Conservation (phyloP, 2,113 vertebrate species). For the Anolis carolinensis region DNA sequence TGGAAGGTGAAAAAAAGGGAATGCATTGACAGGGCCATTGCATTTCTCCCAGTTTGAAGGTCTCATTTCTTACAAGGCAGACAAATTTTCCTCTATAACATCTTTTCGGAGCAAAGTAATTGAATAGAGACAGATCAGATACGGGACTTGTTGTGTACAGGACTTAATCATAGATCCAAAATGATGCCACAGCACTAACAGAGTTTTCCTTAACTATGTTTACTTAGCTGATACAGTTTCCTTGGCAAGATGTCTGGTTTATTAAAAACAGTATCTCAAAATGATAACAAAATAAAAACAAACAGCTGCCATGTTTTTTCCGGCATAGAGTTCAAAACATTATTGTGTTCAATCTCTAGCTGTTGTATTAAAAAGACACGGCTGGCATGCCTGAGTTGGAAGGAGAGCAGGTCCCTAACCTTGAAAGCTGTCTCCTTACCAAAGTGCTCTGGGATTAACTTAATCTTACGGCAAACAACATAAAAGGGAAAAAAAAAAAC, state of each 20-base stretch:
- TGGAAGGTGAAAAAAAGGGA: neutral
- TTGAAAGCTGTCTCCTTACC: neutral
- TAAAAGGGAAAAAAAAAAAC: slow-evolving; percentile 27
- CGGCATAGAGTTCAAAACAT: neutral
- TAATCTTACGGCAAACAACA: slow-evolving; percentile 32
- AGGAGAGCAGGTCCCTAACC: neutral
- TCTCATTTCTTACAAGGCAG: neutral
- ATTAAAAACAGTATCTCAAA: neutral
- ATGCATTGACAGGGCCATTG: neutral
- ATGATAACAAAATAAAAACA: neutral
- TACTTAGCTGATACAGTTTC: too few species aligned
- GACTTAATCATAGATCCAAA: neutral
- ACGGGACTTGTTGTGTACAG: neutral
- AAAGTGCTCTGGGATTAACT: neutral
- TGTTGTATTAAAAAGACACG: neutral
- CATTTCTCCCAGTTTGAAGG: neutral
- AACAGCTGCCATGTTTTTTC: neutral
- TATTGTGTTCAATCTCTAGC: neutral
- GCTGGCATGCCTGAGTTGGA: too few species aligned
- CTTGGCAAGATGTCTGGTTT: neutral
- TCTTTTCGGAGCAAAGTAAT: neutral
- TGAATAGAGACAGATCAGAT: neutral
- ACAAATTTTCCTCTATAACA: slow-evolving; percentile 24
- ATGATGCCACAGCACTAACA: neutral
- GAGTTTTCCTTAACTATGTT: neutral